Conservation (phyloP, 53 echinoderm and acorn worm species). For the Luidia sarsii region DNA sequence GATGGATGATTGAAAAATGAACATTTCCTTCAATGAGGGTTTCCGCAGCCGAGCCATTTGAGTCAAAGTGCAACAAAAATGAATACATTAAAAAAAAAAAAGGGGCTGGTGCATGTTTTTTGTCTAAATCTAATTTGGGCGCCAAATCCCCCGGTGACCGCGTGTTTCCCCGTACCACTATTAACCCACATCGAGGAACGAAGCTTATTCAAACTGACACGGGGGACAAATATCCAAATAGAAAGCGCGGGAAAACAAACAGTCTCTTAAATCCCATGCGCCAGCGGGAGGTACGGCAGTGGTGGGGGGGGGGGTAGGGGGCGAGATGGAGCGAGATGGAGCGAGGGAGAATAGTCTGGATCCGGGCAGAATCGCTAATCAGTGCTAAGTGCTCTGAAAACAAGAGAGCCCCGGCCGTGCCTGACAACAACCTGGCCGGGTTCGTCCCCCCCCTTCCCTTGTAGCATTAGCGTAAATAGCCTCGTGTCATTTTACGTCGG, state of each 20-base stretch:
- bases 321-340: not conserved
- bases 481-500: constrained; percentile 25
- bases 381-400: constrained; percentile 53
- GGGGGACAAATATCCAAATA: constrained; percentile 3
- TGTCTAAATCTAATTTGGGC: no score
- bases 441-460: not conserved
- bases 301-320: no score
- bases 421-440: constrained; percentile 52
- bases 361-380: constrained; percentile 42
- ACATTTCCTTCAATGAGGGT: no score
- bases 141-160: no score
- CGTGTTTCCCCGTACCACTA: not conserved
- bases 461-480: constrained; percentile 46
- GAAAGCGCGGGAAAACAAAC: constrained; percentile 45
- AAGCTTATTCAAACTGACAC: not conserved
- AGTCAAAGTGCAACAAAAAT: no score
- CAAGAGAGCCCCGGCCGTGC: constrained; percentile 40
- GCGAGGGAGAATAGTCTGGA: constrained; percentile 3
- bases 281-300: constrained; percentile 24
- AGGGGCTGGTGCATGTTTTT: no score
- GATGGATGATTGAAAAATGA: no score
- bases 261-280: constrained; percentile 29
- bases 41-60: no score
- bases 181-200: not conserved
- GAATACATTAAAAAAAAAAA: no score